These are phyloP conservation scores for Perdix hodgsoniae DNA, from an alignment of 2,797 vertebrate species.

Conservation along the genomic window DNA sequence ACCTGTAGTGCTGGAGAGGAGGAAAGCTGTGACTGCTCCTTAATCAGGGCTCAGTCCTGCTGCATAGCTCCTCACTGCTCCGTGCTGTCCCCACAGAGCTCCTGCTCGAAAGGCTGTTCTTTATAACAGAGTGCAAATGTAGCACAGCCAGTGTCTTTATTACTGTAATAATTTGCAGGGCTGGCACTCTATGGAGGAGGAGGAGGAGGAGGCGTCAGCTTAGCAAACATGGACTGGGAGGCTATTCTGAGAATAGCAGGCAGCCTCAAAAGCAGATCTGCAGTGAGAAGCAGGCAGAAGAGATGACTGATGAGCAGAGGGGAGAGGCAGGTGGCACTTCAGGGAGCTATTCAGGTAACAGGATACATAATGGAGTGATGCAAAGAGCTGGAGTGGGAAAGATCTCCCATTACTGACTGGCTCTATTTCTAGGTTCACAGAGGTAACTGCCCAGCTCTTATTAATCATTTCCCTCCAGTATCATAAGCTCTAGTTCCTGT, in stretches of 20 bases:
- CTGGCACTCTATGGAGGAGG: conserved; percentile 64
- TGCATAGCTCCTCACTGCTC: conserved; percentile 52
- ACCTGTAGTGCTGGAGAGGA: not conserved
- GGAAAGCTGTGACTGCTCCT: conserved; percentile 35
- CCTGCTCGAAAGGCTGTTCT: conserved; percentile 43
- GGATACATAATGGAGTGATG: conserved; percentile 11
- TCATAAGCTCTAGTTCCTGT: accelerated
- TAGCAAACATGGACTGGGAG: conserved; percentile 55
- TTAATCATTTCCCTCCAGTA: not conserved
- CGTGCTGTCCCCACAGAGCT: conserved; percentile 30
- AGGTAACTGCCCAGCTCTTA: not conserved
- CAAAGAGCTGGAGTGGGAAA: not conserved
- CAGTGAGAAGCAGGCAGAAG: not conserved
- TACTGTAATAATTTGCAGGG: conserved; percentile 68
- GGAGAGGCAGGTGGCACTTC: conserved; percentile 21
- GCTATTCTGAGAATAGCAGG: conserved; percentile 58
- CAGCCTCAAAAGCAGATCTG: conserved; percentile 42
- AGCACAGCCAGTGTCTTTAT: conserved; percentile 68
- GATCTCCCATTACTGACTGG: not conserved
- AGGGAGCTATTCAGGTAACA: conserved; percentile 50
- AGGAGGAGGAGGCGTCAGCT: conserved; percentile 58
- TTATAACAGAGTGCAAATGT: conserved; percentile 52
- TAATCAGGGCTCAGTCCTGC: conserved; percentile 53
- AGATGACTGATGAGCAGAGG: conserved; percentile 34
- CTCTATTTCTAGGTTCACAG: not conserved